These are phyloP conservation scores for Holothuria glaberrima DNA, from an alignment of 35 echinoderm and acorn worm genomes.

Conservation along the genomic window DNA sequence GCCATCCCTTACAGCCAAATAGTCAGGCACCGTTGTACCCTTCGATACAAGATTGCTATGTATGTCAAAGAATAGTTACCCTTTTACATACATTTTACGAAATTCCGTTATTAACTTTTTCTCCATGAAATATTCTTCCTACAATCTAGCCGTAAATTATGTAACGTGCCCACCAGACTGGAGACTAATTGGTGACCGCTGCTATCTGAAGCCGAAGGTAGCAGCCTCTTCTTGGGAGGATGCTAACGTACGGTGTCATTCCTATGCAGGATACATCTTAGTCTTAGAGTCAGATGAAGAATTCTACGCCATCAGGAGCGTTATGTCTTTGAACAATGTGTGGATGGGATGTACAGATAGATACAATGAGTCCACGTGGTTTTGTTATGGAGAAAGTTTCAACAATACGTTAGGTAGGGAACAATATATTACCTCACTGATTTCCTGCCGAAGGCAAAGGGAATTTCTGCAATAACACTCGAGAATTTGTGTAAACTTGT, in stretches of 20 bases:
- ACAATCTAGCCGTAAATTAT: background rate
- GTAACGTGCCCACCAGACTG: slow-evolving; percentile 3
- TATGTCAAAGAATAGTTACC: too few species aligned
- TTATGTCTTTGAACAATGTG: background rate
- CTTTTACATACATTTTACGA: too few species aligned
- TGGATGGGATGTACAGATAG: slow-evolving; percentile 21
- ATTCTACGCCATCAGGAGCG: background rate
- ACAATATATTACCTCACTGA: too few species aligned
- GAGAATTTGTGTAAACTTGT: too few species aligned
- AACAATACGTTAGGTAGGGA: background rate
- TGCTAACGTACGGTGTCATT: slow-evolving; percentile 11
- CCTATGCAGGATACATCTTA: slow-evolving; percentile 5
- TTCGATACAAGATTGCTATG: too few species aligned
- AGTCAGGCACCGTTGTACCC: too few species aligned
- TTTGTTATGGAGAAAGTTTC: background rate
- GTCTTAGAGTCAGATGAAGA: background rate
- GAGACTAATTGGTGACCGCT: background rate
- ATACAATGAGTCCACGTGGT: slow-evolving; percentile 4
- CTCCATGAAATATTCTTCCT: too few species aligned
- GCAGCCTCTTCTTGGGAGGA: background rate
- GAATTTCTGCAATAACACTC: too few species aligned
- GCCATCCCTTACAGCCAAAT: too few species aligned
- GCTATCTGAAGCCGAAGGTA: background rate
- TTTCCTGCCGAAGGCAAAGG: too few species aligned
- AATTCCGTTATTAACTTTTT: too few species aligned